Base-by-base conservation (phyloP, 2,888 invertebrate genomes). In the Tinea trinotella region DNA sequence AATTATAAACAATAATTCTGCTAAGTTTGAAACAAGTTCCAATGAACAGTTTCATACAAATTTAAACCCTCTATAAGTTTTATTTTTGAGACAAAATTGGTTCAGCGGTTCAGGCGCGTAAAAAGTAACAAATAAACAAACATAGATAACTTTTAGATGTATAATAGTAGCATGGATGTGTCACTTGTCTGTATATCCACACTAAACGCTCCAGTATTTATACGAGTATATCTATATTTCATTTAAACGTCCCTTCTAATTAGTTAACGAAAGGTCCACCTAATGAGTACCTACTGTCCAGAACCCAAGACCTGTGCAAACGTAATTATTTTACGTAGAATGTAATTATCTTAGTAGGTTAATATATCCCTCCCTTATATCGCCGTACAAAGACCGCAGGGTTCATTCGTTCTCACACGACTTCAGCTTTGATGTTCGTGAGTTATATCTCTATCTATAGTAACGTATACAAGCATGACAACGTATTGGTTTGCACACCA, bases 231-330 rank as follows among this genome's bases (percentile, higher is more conserved):
- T 46, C 46, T 50, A 24, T 61, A 62, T 65, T 64, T 61, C 62
- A 62, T 62, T 64, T 59, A 53, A 59, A 61, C 61, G 62, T 64
- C 68, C 66, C 59, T 65, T 59, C 62, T 69, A 68, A 70, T 70
- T 68, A 64, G 63, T 66, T 65, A 62, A 64, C 58, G 59, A 61
- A 56, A 62, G 61, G 60, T 52, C 56, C 30, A 54, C 15, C 54
- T 68, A 66, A 67, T 64, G 59, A 64, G 65, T 56, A 57, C 56
- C 57, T 59, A 55, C 46, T 56, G 53, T 55, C 55, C 46, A 54
- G 12, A n/a, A 18, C 19, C 10, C 48, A 30, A 34, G 52, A 24
- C 50, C 24, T 50, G 50, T 13, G 24, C 20, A 19, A 50, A 50
- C 50, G 40, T 52, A 55, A 55, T 46, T 46, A 46, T 46, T n/a